Conservation (phyloP, 2,888 invertebrate species). For the Chalcis sispes region DNA sequence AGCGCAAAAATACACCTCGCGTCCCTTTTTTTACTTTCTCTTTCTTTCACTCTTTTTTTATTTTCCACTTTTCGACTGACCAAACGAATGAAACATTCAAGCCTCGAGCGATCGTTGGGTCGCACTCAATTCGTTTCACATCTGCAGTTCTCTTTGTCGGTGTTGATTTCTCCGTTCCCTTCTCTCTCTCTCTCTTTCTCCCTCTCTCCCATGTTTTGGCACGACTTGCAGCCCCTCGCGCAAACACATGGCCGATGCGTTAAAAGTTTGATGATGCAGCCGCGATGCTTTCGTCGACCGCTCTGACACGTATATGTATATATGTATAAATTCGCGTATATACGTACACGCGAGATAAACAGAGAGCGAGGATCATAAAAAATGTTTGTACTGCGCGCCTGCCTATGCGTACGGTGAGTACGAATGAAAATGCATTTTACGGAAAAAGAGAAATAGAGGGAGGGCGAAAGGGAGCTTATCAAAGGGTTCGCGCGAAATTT, state of each 20-base stretch:
- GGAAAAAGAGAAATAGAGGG: not conserved
- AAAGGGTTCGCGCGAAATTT: too few species aligned
- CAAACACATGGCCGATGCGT: slow-evolving; percentile 4
- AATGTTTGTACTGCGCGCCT: not conserved
- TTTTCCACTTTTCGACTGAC: not conserved
- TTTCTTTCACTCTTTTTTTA: not conserved
- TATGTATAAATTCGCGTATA: not conserved
- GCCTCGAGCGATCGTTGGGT: not conserved
- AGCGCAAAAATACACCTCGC: slow-evolving; percentile 3
- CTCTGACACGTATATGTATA: too few species aligned
- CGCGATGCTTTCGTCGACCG: too few species aligned
- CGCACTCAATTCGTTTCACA: slow-evolving; percentile 22
- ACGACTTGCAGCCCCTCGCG: not conserved
- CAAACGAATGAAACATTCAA: slow-evolving; percentile 42
- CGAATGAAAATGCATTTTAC: not conserved
- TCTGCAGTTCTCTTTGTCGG: not conserved
- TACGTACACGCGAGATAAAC: slow-evolving; percentile 23
- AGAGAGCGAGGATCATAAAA: slow-evolving; percentile 22
- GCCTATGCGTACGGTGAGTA: not conserved
- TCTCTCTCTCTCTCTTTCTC: not conserved
- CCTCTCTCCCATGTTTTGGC: too few species aligned
- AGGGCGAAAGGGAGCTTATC: too few species aligned
- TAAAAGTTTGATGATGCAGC: slow-evolving; percentile 12
- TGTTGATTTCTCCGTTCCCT: not conserved
- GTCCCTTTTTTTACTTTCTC: too few species aligned